Base-by-base conservation (phyloP, 1,140 invertebrate species). In the Brachionus koreanus region DNA sequence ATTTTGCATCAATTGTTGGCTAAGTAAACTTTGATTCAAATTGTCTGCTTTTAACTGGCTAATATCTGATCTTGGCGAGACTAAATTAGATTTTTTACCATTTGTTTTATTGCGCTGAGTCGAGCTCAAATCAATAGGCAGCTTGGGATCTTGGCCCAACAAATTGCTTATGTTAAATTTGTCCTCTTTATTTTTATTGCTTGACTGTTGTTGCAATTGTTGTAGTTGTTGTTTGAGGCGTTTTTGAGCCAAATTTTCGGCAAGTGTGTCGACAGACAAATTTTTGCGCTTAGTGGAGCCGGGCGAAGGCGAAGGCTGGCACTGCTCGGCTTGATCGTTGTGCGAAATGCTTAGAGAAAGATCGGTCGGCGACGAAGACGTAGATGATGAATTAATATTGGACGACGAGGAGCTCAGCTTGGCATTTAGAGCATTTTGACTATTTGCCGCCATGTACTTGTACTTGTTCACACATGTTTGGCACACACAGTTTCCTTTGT, bases 191-290 rank as follows among this genome's bases (percentile, higher is more conserved):
- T n/a, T 74, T 57, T 42, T 77, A 23, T 49, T 57, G 37, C 10
- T 37, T 4, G 39, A 61, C n/a, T 13, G 19, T 16, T 37, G 33
- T n/a, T 72, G 4, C 16, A 39, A 23, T 42, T 72, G 75, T 43
- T 79, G 49, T n/a, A 23, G 19, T 33, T 61, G 49, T 29, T 79
- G 49, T 61, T 79, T 79, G 76, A 79, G 76, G 2, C 76, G 9
- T 43, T 79, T 79, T 65, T 79, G 76, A 12, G 76, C 76, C n/a
- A 79, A 79, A 65, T 79, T 79, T 25, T 79, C 49, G 33, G 76
- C 76, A 4, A 79, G 25, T 35, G 76, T 79, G 39, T 79, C 76
- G 6, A 79, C 76, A n/a, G 76, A 79, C 39, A 79, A 43, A 39
- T 19, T 46, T 79, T 79, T 79, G 13, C 76, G 46, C 57, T 79